A percentile compares a stretch with the other conserved stretches of the same genome.
These are phyloP conservation scores for Lycorma delicatula DNA, from an alignment of 1,140 invertebrate genomes.

Conservation along the genomic window DNA sequence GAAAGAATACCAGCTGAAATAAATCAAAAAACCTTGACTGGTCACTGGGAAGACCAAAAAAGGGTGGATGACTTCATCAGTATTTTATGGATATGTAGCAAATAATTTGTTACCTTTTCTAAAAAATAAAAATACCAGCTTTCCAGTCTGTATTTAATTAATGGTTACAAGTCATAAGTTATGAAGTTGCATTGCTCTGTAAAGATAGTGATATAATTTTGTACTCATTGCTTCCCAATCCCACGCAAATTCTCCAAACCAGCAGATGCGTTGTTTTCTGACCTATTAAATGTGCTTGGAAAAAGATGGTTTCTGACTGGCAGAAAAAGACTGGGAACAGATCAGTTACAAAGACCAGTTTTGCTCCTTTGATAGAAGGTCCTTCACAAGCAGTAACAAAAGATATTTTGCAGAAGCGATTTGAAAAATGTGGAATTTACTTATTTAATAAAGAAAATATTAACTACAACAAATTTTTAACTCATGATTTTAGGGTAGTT, in stretches of 20 bases:
- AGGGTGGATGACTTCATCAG: slow-evolving; percentile 14
- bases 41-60: background rate
- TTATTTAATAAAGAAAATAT: background rate
- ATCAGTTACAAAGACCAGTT: background rate
- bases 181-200: slow-evolving; percentile 30
- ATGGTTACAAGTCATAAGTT: slow-evolving; percentile 33
- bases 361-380: background rate
- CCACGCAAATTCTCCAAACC: slow-evolving; percentile 35
- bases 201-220: slow-evolving; percentile 30
- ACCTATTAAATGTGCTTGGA: slow-evolving; percentile 32
- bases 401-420: background rate
- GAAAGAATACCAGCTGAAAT: slow-evolving; percentile 1
- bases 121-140: slow-evolving; percentile 25
- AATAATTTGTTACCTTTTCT: slow-evolving; percentile 34
- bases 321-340: background rate
- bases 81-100: slow-evolving; percentile 30
- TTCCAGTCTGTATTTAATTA: slow-evolving; percentile 33
- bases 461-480: background rate
- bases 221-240: slow-evolving; percentile 34
- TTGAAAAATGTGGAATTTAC: background rate
- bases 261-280: slow-evolving; percentile 34
- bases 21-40: background rate
- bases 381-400: background rate
- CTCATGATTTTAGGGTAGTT: background rate
- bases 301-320: slow-evolving; percentile 27